Percentiles rank a stretch among this genome's conserved stretches.
phyloP scores from a whole-genome alignment of 2,113 vertebrate species.

The Triplophysa dalaica region DNA sequence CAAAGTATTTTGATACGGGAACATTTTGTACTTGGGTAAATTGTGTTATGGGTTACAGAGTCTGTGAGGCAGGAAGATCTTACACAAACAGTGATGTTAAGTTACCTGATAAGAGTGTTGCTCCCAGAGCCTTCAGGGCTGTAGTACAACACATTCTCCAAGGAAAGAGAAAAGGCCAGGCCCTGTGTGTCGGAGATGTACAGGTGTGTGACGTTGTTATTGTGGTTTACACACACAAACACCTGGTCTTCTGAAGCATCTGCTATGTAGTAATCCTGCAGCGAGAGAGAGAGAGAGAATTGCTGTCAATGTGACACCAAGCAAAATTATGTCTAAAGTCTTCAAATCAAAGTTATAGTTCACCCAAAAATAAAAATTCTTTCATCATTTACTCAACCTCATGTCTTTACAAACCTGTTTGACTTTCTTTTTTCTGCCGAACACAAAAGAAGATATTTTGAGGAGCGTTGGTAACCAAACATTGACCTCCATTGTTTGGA shows the following conservation, averaged over 20 bases:
- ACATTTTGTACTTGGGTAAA: not conserved
- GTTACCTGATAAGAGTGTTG: conserved; percentile 91
- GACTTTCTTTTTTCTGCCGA: too few species aligned
- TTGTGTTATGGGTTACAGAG: not conserved
- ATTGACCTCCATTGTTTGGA: too few species aligned
- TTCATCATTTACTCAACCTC: too few species aligned
- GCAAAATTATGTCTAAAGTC: not conserved
- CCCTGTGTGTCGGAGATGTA: conserved; percentile 97
- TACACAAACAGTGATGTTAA: not conserved
- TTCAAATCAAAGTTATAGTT: not conserved
- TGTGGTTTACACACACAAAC: conserved; percentile 95
- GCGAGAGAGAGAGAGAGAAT: not conserved
- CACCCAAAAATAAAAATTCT: too few species aligned
- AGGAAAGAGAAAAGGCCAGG: conserved; percentile 88
- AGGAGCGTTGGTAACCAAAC: too few species aligned
- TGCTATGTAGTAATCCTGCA: conserved; percentile 91
- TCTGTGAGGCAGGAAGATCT: not conserved
- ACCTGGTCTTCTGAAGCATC: conserved; percentile 97
- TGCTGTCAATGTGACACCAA: not conserved
- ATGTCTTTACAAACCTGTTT: too few species aligned
- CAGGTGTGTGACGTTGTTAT: conserved; percentile 88
- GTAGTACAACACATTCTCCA: conserved; percentile 93
- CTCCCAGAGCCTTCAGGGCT: conserved; percentile 88
- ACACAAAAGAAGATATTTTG: too few species aligned
- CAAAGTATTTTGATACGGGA: not conserved